A percentile compares a stretch with the other conserved stretches of the same genome.
These are phyloP conservation scores for Fregata magnificens DNA, from an alignment of 2,113 vertebrate species.

Conservation along the genomic window DNA sequence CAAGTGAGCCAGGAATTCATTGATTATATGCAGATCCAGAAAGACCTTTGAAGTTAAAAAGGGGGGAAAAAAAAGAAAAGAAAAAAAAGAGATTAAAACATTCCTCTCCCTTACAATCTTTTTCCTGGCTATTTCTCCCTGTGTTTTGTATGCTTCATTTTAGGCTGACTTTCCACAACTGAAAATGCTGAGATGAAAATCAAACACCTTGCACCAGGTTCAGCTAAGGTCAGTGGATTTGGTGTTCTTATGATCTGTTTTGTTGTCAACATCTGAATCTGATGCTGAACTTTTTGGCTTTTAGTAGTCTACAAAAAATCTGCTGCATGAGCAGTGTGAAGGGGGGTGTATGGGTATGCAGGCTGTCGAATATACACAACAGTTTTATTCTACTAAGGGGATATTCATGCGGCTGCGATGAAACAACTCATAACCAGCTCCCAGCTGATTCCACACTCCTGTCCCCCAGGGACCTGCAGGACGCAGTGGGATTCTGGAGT, in stretches of 20 bases:
- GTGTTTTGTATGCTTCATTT: neutral
- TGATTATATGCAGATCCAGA: neutral
- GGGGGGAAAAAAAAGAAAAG: too few species aligned
- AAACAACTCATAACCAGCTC: neutral
- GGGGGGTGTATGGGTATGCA: neutral
- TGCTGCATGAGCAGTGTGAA: neutral
- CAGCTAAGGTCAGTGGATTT: neutral
- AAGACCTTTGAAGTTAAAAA: neutral
- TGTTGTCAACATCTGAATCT: neutral
- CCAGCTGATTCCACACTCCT: neutral
- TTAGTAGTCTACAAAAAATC: neutral
- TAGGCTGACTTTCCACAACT: neutral
- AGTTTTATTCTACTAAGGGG: neutral
- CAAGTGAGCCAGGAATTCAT: neutral
- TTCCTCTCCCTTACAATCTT: neutral
- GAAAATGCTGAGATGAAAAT: neutral
- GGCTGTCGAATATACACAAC: neutral
- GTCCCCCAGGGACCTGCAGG: accelerated
- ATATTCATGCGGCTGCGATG: neutral
- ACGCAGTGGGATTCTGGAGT: neutral
- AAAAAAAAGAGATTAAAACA: neutral
- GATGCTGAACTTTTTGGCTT: neutral
- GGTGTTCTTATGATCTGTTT: neutral
- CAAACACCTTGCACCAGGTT: neutral
- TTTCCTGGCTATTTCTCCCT: neutral